Percentiles rank a stretch among this genome's conserved stretches.
These are phyloP conservation scores for Alexandromys oeconomus DNA, from an alignment of 2,797 vertebrate genomes.

Conservation along the genomic window DNA sequence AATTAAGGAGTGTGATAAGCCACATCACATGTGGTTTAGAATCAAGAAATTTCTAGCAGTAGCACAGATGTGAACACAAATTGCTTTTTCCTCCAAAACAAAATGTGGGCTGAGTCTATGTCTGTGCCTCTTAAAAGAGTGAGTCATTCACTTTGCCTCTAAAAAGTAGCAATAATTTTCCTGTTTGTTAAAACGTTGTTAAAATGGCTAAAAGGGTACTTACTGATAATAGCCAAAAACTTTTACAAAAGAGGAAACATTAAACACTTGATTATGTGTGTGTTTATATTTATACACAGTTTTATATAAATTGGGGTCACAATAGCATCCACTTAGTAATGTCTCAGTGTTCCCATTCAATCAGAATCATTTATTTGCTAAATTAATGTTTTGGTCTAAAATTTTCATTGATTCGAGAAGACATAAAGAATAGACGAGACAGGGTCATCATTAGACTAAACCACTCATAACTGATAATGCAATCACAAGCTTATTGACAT, in stretches of 20 bases:
- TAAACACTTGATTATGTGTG: neutral
- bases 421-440: neutral
- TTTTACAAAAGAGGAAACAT: constrained; percentile 38
- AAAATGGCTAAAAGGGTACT: neutral
- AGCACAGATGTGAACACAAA: neutral
- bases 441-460: neutral
- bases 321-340: neutral
- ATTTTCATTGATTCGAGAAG: neutral
- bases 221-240: constrained; percentile 7
- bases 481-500: neutral
- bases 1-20: neutral
- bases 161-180: constrained; percentile 24
- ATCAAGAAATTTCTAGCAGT: neutral
- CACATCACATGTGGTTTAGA: neutral
- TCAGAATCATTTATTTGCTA: constrained; percentile 55
- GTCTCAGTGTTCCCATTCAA: constrained; percentile 46
- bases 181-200: constrained; percentile 28
- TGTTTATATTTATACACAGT: neutral
- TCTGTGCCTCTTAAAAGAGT: neutral
- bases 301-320: constrained; percentile 54
- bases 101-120: neutral
- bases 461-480: neutral
- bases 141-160: constrained; percentile 17
- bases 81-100: constrained; percentile 22
- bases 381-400: constrained; percentile 41